A percentile compares a stretch with the other conserved stretches of the same genome.
Conservation (phyloP, 2,113 vertebrate species). For the Grus americana region DNA sequence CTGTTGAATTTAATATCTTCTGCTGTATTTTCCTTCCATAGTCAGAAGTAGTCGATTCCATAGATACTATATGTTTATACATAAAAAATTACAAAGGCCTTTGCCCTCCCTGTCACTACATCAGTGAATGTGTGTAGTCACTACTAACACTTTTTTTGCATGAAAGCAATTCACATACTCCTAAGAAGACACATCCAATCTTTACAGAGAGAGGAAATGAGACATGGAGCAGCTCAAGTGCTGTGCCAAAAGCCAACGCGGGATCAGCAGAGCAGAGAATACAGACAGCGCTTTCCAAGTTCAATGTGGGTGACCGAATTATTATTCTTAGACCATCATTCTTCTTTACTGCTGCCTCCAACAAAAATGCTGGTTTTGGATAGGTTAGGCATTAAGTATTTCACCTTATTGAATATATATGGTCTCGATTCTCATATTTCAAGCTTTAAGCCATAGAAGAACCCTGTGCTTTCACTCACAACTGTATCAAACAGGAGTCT, state of each 20-base stretch:
- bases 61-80: background rate
- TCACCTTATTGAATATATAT: background rate
- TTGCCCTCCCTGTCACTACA: background rate
- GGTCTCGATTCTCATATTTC: background rate
- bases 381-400: background rate
- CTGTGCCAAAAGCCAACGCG: background rate
- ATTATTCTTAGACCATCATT: background rate
- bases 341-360: background rate
- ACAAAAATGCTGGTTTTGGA: background rate
- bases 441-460: background rate
- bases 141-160: background rate
- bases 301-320: background rate
- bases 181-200: background rate
- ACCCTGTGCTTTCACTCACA: background rate
- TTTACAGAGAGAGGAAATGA: background rate
- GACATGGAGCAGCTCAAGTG: background rate
- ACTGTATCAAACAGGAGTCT: background rate
- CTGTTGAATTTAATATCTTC: background rate
- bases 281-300: background rate
- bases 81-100: background rate
- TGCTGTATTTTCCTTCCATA: background rate
- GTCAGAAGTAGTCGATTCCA: background rate
- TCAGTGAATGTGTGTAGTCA: background rate
- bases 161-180: background rate
- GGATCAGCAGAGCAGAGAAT: background rate